Base-by-base conservation (phyloP, 2,113 vertebrate genomes). In the Morphnarchus princeps region DNA sequence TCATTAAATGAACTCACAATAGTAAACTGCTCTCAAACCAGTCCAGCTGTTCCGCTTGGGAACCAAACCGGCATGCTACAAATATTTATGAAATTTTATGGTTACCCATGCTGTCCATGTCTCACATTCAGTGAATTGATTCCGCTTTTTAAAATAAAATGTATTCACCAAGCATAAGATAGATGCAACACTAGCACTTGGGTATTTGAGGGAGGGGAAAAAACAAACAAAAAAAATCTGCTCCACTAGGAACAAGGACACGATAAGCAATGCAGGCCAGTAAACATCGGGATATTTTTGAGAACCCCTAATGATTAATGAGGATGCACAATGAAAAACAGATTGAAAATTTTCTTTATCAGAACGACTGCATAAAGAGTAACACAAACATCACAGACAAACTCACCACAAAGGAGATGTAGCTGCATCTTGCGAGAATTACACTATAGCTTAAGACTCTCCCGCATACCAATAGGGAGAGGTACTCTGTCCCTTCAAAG, bases 61-160 rank as follows among this genome's bases (percentile, higher is more conserved):
- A 96, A 83, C 34, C 77, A 90, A 90, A 95, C 12, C 63, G 62
- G 54, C 78, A 62, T 18, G 66, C 83, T 94, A 79, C 61, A 95
- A 90, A 81, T 83, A 85, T 77, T 95, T 66, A 66, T 67, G 57
- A 93, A 74, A 87, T 93, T 82, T 93, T 87, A 91, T 28, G 72
- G 76, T 66, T 87, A 89, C 49, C 71, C 92, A 74, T 31, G 40
- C 80, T 87, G 84, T 31, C 54, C 66, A 38, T 14, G 42, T 63
- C 65, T 88, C 79, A 45, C 14, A 4, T 76, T 93, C 77, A 70
- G 58, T 21, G 31, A 65, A 63, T 70, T 31, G 34, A 13, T 88
- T 94, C 69, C 3, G 10, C 78, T 94, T 91, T 90, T 59, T 85
- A 78, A 82, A 93, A 89, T 59, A 79, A 85, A 93, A 80, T 38